A percentile compares a stretch with the other conserved stretches of the same genome.
phyloP scores from a whole-genome alignment of 2,113 vertebrate species.

The Eleginops maclovinus region DNA sequence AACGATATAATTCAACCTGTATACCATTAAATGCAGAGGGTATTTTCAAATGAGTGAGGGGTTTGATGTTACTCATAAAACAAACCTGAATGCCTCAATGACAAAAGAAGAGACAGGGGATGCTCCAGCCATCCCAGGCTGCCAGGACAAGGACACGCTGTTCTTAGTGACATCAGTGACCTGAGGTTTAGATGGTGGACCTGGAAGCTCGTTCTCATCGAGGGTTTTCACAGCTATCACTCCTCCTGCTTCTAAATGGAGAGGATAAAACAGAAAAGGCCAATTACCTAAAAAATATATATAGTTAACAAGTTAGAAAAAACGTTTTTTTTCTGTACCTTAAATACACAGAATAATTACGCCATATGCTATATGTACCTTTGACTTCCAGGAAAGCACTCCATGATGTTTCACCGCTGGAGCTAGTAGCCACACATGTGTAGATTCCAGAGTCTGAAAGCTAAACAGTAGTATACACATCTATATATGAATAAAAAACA shows the following conservation, averaged over 20 bases:
- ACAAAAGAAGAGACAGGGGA: conserved; percentile 92
- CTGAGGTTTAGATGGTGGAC: conserved; percentile 96
- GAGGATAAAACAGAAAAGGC: not conserved
- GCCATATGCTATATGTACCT: conserved; percentile 84
- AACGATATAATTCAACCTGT: not conserved
- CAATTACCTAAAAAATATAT: not conserved
- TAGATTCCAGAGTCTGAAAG: conserved; percentile 95
- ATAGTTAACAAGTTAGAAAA: not conserved
- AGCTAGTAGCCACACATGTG: conserved; percentile 97
- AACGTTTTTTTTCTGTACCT: not conserved
- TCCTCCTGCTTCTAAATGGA: conserved; percentile 87
- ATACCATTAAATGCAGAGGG: not conserved
- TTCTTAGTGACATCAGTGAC: conserved; percentile 98
- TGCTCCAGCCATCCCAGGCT: conserved; percentile 88
- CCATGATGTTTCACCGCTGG: conserved; percentile 98
- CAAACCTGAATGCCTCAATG: conserved; percentile 99
- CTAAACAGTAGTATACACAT: conserved; percentile 65
- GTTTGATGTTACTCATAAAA: not conserved
- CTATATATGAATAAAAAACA: conserved; percentile 1
- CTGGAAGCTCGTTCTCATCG: conserved; percentile 93
- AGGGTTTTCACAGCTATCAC: conserved; percentile 88
- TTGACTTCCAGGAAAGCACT: conserved; percentile 96
- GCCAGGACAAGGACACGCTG: conserved; percentile 97
- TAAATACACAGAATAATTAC: not conserved
- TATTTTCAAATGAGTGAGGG: not conserved